These are phyloP conservation scores for Parasteatoda tepidariorum DNA, from an alignment of 1,140 invertebrate species.

Conservation along the genomic window DNA sequence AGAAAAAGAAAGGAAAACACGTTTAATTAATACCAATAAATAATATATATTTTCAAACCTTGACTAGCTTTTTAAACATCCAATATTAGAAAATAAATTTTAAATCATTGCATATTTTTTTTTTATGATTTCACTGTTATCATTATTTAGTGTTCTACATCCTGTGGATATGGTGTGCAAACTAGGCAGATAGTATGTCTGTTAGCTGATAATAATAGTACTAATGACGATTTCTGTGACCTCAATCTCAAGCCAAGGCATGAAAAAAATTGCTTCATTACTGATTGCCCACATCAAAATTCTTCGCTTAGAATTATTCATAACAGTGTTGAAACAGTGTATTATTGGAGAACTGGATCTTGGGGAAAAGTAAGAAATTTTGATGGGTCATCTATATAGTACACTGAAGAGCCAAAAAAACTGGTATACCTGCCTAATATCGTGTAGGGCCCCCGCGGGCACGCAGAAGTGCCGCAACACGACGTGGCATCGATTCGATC, in stretches of 20 bases:
- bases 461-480: too few relatives aligned
- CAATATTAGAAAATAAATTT: too few relatives aligned
- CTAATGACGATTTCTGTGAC: constrained; percentile 22
- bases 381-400: too few relatives aligned
- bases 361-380: constrained; percentile 68
- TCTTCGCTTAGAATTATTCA: constrained; percentile 25
- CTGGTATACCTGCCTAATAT: too few relatives aligned
- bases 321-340: constrained; percentile 40
- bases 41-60: too few relatives aligned
- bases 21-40: too few relatives aligned
- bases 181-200: constrained; percentile 62
- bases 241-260: neutral
- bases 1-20: too few relatives aligned
- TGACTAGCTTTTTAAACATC: too few relatives aligned
- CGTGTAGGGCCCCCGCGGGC: too few relatives aligned
- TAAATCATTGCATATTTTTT: too few relatives aligned
- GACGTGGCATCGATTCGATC: too few relatives aligned
- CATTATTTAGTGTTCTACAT: constrained; percentile 50
- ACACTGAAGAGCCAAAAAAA: too few relatives aligned
- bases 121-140: neutral
- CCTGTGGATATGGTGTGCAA: constrained; percentile 65
- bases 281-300: neutral
- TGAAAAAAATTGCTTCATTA: neutral
- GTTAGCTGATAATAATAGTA: neutral
- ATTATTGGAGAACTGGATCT: constrained; percentile 67